These are phyloP conservation scores for Parelbella ahira DNA, from an alignment of 2,888 invertebrate genomes.

Conservation along the genomic window DNA sequence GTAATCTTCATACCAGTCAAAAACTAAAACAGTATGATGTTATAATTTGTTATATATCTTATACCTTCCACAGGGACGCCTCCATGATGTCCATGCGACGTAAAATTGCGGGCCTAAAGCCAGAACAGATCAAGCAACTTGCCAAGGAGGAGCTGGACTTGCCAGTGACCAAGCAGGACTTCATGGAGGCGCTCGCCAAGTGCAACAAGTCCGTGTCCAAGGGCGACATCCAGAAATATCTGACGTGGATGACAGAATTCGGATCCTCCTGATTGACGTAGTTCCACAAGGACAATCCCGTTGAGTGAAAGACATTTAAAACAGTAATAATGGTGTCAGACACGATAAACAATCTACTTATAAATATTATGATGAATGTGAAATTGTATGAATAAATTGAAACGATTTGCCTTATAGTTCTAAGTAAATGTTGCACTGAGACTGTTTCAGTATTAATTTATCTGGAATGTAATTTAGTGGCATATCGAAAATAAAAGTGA, in stretches of 20 bases:
- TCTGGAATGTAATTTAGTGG: constrained; percentile 47
- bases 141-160: constrained; percentile 90
- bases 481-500: constrained; percentile 50
- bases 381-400: too few species aligned
- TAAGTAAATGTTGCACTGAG: constrained; percentile 35
- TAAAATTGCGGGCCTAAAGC: constrained; percentile 87
- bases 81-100: constrained; percentile 95
- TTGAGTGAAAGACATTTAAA: constrained; percentile 19
- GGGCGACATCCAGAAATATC: constrained; percentile 93
- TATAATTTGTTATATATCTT: too few species aligned
- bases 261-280: constrained; percentile 89
- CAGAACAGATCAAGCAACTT: constrained; percentile 88
- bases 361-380: too few species aligned
- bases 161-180: constrained; percentile 87
- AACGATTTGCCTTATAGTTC: constrained; percentile 55
- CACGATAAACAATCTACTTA: constrained; percentile 24
- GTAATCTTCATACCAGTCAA: too few species aligned
- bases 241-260: constrained; percentile 98
- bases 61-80: constrained; percentile 90
- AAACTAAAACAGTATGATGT: too few species aligned
- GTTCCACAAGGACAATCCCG: constrained; percentile 21
- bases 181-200: constrained; percentile 85
- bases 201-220: constrained; percentile 89
- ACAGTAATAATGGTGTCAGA: constrained; percentile 19
- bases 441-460: constrained; percentile 68